These are phyloP conservation scores for Andrena bucephala DNA, from an alignment of 2,888 invertebrate species.

Conservation along the genomic window DNA sequence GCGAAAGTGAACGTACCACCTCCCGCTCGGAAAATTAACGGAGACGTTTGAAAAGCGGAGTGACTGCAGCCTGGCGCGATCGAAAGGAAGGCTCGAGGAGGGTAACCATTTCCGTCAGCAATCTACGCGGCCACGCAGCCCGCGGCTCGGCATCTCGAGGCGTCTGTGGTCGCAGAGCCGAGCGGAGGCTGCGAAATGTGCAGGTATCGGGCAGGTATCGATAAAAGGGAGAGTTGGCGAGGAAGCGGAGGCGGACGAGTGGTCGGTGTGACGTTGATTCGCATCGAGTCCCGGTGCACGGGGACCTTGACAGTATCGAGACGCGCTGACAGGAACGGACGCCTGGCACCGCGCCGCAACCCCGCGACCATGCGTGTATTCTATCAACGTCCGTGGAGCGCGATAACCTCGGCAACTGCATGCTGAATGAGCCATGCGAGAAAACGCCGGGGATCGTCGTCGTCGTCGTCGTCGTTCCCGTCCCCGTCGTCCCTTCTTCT, in stretches of 20 bases:
- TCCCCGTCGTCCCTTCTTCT: constrained; percentile 39
- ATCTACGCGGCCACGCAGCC: constrained; percentile 7
- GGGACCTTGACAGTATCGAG: constrained; percentile 74
- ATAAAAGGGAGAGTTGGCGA: neutral
- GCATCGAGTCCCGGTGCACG: constrained; percentile 47
- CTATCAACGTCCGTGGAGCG: constrained; percentile 66
- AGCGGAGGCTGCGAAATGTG: constrained; percentile 1
- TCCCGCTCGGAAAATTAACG: neutral
- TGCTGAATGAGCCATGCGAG: constrained; percentile 66
- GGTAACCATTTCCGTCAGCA: constrained; percentile 23
- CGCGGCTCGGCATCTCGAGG: neutral
- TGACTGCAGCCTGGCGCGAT: neutral
- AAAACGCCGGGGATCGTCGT: constrained; percentile 2
- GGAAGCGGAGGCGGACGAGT: constrained; percentile 40
- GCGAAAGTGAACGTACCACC: neutral
- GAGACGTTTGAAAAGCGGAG: neutral
- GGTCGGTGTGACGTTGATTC: constrained; percentile 46
- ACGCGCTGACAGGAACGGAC: constrained; percentile 65
- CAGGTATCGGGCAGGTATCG: constrained; percentile 17
- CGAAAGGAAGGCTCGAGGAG: neutral
- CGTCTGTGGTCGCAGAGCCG: neutral
- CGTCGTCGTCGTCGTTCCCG: neutral
- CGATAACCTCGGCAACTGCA: constrained; percentile 69
- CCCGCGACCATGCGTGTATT: constrained; percentile 65
- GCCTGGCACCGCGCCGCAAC: constrained; percentile 34